Evolutionary conservation across 1,140 invertebrate species (phyloP), one percentile per base, ranked within the genome.

Genomic region (Brachionus manjavacas): DNA sequence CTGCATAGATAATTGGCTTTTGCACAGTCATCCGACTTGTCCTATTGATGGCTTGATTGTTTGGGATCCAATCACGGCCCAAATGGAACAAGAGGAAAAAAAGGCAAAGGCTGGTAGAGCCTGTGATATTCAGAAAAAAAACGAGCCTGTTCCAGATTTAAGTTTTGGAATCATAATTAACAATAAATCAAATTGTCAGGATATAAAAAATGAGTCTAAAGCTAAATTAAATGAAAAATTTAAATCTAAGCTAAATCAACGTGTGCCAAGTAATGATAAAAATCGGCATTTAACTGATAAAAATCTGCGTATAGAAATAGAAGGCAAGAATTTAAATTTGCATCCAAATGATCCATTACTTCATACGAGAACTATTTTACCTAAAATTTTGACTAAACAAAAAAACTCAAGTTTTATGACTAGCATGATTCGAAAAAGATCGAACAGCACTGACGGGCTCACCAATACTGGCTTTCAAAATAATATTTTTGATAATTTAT

Each of bases 11-110:
- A 83, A 83, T 79, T 89, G 89, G 89, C 85, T 90, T 0, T 85
- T 90, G 8, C 89, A 90, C 83, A 87, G 87, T 2, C 87, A 86
- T 70, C 86, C 88, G 3, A 89, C 87, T 8, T 90, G 89, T 86
- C 89, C 89, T 12, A 85, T 88, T 12, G 89, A 89, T 87, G 88
- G 88, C 16, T 68, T 84, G 7, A 84, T 85, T 4, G 81, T 83
- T 11, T 83, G 81, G 81, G 60, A 68, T 16, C 46, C 81, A 3
- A 43, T 52, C n/a, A 72, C 39, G 4, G 81, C 79, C 35, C 52
- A 68, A 70, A 72, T 72, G 66, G 64, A 83, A 39, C 23, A 83
- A 83, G 60, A 68, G 64, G 81, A 83, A 83, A 60, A 68, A 46
- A 46, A 76, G 43, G 68, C 31, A 11, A 39, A 39, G 39, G 31